Evolutionary conservation across 2,888 invertebrate species (phyloP), one percentile per base, ranked within the genome.

Genomic region (Amphipoea lucens): DNA sequence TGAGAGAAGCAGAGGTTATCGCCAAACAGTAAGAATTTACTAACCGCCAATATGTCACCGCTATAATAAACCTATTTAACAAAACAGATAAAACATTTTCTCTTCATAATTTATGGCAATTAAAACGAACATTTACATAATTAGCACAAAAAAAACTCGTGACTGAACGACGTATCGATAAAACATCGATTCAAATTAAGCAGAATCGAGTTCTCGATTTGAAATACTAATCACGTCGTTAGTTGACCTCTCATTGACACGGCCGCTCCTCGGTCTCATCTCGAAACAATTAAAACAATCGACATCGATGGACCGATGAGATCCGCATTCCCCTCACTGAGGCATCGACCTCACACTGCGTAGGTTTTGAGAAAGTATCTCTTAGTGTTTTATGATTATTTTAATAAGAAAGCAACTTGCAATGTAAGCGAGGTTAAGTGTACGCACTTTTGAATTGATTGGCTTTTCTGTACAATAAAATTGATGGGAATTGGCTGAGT

Each of bases 221-320:
- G 87, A 89, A 91, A 90, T 90, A 93, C 88, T 92, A 93, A 94
- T 93, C 92, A 93, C 92, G 90, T 90, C 89, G 88, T 88, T 87
- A 92, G 88, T 93, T 94, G 93, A 94, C 94, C 93, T 91, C 91
- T 91, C 92, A 94, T 94, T 95, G 95, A 95, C 95, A 94, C 94
- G 89, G 89, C 89, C 89, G 89, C 89, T 91, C 90, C 90, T 91
- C 88, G 89, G 89, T 90, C 89, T 92, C 92, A 93, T 93, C 91
- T 91, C 87, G 89, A 87, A 89, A 93, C 94, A 95, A 94, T 95
- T 95, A 94, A 94, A 94, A 95, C 94, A 95, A 95, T 95, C 93
- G 92, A 90, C 92, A 89, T 91, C 90, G 90, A 87, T 83, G 81
- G 82, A 90, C 85, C 88, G 90, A 91, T 92, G 88, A 91, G 92